Percentiles rank a stretch among this genome's conserved stretches.
These are phyloP conservation scores for Bubalus kerabau DNA, from an alignment of 2,113 vertebrate genomes.

Conservation along the genomic window DNA sequence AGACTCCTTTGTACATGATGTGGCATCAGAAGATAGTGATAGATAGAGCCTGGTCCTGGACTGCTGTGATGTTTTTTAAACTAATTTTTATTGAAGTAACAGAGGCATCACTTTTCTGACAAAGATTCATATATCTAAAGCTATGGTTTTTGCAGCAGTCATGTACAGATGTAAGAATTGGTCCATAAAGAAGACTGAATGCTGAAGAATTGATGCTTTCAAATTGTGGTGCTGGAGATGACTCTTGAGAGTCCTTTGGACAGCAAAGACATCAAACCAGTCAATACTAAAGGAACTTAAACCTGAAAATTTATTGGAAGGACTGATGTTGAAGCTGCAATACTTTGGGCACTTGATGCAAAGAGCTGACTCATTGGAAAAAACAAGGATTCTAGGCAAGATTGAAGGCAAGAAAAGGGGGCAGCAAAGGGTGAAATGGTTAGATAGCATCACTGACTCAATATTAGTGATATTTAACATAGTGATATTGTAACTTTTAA, in stretches of 20 bases:
- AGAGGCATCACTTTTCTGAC: background rate
- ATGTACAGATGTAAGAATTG: background rate
- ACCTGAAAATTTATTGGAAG: background rate
- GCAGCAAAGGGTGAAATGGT: background rate
- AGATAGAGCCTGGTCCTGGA: background rate
- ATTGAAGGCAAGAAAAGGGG: background rate
- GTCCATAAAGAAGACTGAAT: background rate
- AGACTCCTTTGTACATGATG: fast-evolving
- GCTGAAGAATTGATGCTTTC: background rate
- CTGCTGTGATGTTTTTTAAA: background rate
- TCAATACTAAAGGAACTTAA: background rate
- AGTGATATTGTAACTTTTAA: background rate
- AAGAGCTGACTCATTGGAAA: background rate
- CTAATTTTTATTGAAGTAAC: background rate
- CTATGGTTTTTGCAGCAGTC: background rate
- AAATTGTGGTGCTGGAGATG: background rate
- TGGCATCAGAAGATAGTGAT: background rate
- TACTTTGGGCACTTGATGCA: background rate
- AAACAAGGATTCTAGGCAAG: background rate
- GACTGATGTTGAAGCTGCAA: background rate
- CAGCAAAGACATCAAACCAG: background rate
- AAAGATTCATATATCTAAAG: background rate
- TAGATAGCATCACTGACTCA: background rate
- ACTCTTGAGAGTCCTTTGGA: background rate
- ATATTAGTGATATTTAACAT: no score